Base-by-base conservation (phyloP, 1,140 invertebrate genomes). In the Pteromalus puparum region DNA sequence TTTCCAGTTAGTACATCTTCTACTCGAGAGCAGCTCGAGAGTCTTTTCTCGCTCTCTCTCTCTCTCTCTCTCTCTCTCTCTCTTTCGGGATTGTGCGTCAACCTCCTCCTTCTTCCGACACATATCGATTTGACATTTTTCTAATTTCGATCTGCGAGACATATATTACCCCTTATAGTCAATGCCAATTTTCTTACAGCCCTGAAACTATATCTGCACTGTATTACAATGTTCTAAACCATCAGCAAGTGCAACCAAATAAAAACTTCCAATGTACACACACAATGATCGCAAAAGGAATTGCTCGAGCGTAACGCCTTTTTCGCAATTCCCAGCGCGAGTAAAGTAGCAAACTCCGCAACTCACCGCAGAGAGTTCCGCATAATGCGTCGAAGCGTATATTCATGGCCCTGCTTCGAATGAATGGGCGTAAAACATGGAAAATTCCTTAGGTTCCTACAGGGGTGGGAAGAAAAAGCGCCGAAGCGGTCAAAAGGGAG, bases 1-100 rank as follows among this genome's bases (percentile, higher is more conserved):
- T 85, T 86, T 74, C 72, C 21, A 81, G 67, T 85, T 81, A 30
- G 38, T 34, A 82, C 67, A 42, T 61, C 72, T 38, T 76, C 13
- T n/a, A 61, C 53, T 61, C 53, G 18, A 61, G 53, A n/a, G 53
- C 53, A 61, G 21, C 18, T 21, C 26, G 28, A 30, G 67, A 70
- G 26, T 10, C 46, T 81, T 48, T 48, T 28, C 70, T 26, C 34
- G 28, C 53, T 65, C 48, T 34, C 30, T 34, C n/a, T n/a, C n/a
- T n/a, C n/a, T n/a, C n/a, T n/a, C n/a, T n/a, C n/a, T n/a, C n/a
- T n/a, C n/a, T n/a, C n/a, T n/a, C n/a, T n/a, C n/a, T n/a, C n/a
- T n/a, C n/a, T 42, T 34, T 67, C 67, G 2, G 24, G 53, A 18
- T 21, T 21, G 53, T n/a, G 21, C 67, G 67, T 30, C 67, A 70